A percentile compares a stretch with the other conserved stretches of the same genome.
Conservation (phyloP, 2,888 invertebrate species). For the Therioaphis trifolii region DNA sequence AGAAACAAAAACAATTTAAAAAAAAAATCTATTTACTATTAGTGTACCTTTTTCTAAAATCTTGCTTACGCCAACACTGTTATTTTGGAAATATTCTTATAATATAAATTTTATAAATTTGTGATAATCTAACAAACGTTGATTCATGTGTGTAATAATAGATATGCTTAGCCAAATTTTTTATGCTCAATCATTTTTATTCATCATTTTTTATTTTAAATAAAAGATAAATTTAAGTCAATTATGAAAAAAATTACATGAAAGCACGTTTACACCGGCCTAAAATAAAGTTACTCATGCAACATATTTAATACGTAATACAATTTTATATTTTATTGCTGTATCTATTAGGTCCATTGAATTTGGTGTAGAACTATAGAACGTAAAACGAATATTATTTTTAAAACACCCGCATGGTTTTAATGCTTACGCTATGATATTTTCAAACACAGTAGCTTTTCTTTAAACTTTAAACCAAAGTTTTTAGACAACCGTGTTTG, state of each 20-base stretch:
- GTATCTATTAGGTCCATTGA: conserved; percentile 1
- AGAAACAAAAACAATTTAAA: too few relatives aligned
- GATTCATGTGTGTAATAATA: too few relatives aligned
- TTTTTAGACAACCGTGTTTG: neutral
- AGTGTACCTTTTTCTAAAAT: too few relatives aligned
- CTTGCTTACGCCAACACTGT: too few relatives aligned
- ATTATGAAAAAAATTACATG: neutral
- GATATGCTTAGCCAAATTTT: too few relatives aligned
- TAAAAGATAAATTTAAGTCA: neutral
- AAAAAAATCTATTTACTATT: too few relatives aligned
- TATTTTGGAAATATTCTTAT: too few relatives aligned
- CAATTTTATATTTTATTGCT: too few relatives aligned
- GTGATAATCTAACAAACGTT: too few relatives aligned
- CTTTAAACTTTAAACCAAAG: conserved; percentile 29
- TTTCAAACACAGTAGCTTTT: neutral
- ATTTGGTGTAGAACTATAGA: neutral
- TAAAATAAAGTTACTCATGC: neutral
- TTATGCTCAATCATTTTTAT: too few relatives aligned
- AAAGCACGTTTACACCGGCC: neutral
- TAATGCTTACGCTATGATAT: neutral
- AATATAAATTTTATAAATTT: too few relatives aligned
- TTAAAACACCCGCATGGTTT: neutral
- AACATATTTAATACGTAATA: neutral
- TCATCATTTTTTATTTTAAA: too few relatives aligned
- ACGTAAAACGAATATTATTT: conserved; percentile 9